Conservation (phyloP, 2,113 vertebrate species). For the Shinisaurus crocodilurus region DNA sequence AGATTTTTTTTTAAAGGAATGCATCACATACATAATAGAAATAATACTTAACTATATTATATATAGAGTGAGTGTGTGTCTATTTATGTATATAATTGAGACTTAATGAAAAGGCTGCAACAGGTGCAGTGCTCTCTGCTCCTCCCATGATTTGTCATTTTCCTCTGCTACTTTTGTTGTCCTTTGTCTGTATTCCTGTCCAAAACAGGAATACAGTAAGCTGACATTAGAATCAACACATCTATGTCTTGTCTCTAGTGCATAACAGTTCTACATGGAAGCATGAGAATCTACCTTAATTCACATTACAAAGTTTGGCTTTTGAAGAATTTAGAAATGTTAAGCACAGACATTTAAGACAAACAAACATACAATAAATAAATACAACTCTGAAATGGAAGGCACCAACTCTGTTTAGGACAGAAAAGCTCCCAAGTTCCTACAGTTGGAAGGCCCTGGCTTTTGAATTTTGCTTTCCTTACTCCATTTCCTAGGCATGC, state of each 20-base stretch:
- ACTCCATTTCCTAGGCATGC: neutral
- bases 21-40: neutral
- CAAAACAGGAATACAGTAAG: neutral
- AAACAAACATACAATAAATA: neutral
- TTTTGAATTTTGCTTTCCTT: neutral
- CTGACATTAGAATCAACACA: neutral
- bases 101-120: neutral
- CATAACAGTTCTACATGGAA: neutral
- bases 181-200: neutral
- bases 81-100: neutral
- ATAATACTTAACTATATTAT: neutral
- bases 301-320: neutral
- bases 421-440: neutral
- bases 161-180: neutral
- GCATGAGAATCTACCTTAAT: neutral
- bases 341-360: neutral
- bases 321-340: neutral
- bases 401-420: neutral
- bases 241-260: neutral
- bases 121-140: neutral
- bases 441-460: neutral
- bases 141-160: neutral
- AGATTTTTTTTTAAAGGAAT: neutral
- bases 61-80: too few relatives aligned
- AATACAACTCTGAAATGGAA: neutral